Conservation (phyloP, 2,797 vertebrate genomes). For the Anabas testudineus region DNA sequence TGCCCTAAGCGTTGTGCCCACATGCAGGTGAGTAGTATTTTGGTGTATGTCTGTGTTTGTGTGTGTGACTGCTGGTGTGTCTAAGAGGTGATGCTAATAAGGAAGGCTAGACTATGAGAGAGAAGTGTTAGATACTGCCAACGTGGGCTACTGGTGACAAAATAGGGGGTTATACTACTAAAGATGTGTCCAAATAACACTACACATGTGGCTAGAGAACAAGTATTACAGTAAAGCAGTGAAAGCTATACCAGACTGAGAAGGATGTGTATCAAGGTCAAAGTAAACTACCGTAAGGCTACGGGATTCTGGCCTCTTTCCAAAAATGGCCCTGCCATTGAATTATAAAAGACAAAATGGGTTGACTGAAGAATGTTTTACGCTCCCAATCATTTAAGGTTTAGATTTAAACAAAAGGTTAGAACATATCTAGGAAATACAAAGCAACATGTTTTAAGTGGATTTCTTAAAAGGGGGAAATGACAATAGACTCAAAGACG, state of each 20-base stretch:
- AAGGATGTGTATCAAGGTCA: slow-evolving; percentile 83
- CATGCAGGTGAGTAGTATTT: slow-evolving; percentile 83
- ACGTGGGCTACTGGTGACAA: slow-evolving; percentile 82
- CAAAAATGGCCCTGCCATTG: slow-evolving; percentile 84
- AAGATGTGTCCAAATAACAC: slow-evolving; percentile 78
- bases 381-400: slow-evolving; percentile 49
- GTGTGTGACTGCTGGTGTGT: slow-evolving; percentile 75
- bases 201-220: slow-evolving; percentile 79
- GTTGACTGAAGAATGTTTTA: slow-evolving; percentile 56
- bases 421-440: slow-evolving; percentile 46
- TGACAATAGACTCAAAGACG: slow-evolving; percentile 13
- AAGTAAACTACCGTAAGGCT: slow-evolving; percentile 86
- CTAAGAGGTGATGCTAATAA: slow-evolving; percentile 78
- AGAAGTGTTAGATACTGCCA: slow-evolving; percentile 84
- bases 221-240: slow-evolving; percentile 79
- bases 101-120: slow-evolving; percentile 77
- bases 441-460: slow-evolving; percentile 28
- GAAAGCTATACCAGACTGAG: slow-evolving; percentile 79
- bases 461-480: background rate
- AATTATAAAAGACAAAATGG: slow-evolving; percentile 81
- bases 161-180: slow-evolving; percentile 78
- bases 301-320: slow-evolving; percentile 83
- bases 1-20: slow-evolving; percentile 83
- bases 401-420: slow-evolving; percentile 51
- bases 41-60: slow-evolving; percentile 69